phyloP scores from a whole-genome alignment of 2,797 vertebrate genomes.

The Gymnothorax reevesii region DNA sequence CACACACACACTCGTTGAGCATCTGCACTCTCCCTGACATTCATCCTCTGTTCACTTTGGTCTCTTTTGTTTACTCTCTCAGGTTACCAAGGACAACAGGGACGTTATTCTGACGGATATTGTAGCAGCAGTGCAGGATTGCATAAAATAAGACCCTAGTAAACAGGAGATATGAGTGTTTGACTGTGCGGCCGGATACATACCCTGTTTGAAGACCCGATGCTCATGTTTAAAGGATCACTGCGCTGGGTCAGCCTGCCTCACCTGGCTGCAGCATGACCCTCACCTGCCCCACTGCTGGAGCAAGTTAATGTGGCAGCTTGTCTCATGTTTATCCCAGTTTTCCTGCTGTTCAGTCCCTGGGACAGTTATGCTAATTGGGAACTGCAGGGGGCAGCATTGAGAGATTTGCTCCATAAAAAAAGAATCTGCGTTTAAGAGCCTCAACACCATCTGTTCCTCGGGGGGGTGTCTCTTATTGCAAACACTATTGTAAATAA shows the following conservation, averaged over 20 bases:
- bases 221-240: neutral
- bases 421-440: neutral
- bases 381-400: neutral
- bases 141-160: constrained; percentile 62
- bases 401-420: neutral
- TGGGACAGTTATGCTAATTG: neutral
- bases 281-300: neutral
- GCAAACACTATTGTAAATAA: neutral
- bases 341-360: neutral
- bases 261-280: neutral
- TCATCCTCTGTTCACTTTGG: neutral
- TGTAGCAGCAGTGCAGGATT: constrained; percentile 72
- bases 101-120: constrained; percentile 78
- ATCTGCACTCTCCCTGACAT: neutral
- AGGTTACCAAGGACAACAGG: constrained; percentile 92
- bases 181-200: neutral
- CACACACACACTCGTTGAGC: neutral
- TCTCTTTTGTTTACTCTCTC: constrained; percentile 24
- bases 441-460: neutral
- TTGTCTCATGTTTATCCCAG: neutral
- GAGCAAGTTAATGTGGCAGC: neutral
- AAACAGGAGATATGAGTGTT: neutral
- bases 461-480: neutral
- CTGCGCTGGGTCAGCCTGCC: neutral
- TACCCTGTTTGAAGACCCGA: neutral